Evolutionary conservation across 1,140 invertebrate species (phyloP).

Genomic region (Ooceraea biroi): DNA sequence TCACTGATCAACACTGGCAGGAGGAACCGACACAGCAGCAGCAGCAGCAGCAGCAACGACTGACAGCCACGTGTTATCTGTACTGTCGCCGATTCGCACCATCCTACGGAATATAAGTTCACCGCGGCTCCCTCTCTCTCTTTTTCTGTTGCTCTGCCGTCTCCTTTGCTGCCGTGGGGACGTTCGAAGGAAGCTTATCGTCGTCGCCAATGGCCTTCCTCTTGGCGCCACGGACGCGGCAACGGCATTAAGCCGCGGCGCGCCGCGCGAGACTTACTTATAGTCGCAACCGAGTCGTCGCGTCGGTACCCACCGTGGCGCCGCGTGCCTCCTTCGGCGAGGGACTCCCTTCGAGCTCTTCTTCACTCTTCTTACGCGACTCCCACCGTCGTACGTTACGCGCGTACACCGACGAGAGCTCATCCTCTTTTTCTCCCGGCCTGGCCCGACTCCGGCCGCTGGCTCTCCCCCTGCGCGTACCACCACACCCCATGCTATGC

Average conservation of each 20-base stretch:
- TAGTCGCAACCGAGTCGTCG: conserved; percentile 76
- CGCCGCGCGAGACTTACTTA: conserved; percentile 84
- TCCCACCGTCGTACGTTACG: conserved; percentile 68
- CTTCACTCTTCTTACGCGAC: conserved; percentile 67
- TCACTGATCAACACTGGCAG: conserved; percentile 43
- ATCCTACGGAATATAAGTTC: conserved; percentile 61
- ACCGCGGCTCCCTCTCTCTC: conserved; percentile 61
- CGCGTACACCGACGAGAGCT: conserved; percentile 40
- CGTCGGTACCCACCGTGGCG: conserved; percentile 77
- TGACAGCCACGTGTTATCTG: conserved; percentile 75
- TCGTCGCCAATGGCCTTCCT: conserved; percentile 79
- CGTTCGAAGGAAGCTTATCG: conserved; percentile 75
- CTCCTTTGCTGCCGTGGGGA: conserved; percentile 31
- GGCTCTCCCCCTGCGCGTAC: conserved; percentile 19
- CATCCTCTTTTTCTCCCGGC: conserved; percentile 61
- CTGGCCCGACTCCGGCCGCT: conserved; percentile 11
- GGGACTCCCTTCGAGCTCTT: conserved; percentile 61
- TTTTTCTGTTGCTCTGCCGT: conserved; percentile 42
- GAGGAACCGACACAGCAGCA: conserved; percentile 11
- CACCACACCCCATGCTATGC: conserved; percentile 48
- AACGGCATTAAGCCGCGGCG: conserved; percentile 84
- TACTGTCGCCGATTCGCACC: conserved; percentile 69
- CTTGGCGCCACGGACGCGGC: conserved; percentile 85
- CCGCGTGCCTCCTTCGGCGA: conserved; percentile 78
- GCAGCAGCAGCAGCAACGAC: conserved; percentile 49